Evolutionary conservation across 2,113 vertebrate genomes (phyloP).

Genomic region (Pangasianodon gigas): DNA sequence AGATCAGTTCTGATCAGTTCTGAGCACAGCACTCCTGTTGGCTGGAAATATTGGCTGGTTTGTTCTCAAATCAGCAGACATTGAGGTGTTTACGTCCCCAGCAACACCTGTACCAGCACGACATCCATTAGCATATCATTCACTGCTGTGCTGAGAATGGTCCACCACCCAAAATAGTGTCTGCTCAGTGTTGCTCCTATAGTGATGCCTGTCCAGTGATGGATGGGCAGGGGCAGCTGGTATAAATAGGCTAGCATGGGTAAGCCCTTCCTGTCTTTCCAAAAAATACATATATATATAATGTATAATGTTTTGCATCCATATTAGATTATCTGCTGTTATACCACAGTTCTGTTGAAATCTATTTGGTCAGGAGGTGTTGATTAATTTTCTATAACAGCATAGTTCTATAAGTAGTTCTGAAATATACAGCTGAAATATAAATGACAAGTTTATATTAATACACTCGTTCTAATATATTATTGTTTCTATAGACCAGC

Average conservation of each 20-base stretch:
- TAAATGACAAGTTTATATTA: too few species aligned
- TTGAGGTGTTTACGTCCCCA: neutral
- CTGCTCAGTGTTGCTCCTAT: neutral
- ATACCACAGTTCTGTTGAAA: neutral
- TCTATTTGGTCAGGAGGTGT: neutral
- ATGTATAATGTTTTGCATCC: neutral
- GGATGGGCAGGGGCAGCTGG: neutral
- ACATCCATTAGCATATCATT: neutral
- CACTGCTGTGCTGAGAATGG: neutral
- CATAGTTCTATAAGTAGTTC: neutral
- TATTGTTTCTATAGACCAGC: too few species aligned
- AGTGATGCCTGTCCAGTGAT: neutral
- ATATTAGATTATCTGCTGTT: neutral
- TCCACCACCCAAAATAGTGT: neutral
- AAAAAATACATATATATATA: neutral
- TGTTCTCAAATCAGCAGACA: neutral
- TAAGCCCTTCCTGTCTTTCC: neutral
- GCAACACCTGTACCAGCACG: neutral
- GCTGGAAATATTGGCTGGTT: neutral
- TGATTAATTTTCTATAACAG: neutral
- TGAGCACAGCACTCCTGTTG: neutral
- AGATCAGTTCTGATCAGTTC: neutral
- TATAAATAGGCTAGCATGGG: neutral
- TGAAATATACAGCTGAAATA: too few species aligned
- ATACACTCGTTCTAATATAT: too few species aligned